Conservation (phyloP, 2,888 invertebrate genomes). For the Latheticus oryzae region DNA sequence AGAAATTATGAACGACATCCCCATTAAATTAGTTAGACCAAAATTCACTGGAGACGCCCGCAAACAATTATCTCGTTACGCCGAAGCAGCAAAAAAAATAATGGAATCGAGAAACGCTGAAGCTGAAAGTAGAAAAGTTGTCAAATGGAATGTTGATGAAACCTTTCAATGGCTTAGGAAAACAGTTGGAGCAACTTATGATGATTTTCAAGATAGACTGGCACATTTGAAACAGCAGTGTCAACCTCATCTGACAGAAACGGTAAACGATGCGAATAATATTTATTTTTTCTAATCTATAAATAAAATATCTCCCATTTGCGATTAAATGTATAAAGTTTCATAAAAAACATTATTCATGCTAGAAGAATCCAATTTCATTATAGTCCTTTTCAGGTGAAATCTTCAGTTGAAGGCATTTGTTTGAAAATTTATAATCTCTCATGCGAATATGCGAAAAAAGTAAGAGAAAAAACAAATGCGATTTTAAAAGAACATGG, state of each 20-base stretch:
- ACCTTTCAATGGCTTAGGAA: slow-evolving; percentile 95
- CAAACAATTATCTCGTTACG: slow-evolving; percentile 86
- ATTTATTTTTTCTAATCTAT: slow-evolving; percentile 3
- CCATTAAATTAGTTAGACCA: slow-evolving; percentile 93
- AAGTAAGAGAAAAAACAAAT: slow-evolving; percentile 88
- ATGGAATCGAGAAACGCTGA: slow-evolving; percentile 94
- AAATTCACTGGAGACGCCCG: slow-evolving; percentile 96
- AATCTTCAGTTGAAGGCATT: slow-evolving; percentile 93
- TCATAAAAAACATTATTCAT: not conserved
- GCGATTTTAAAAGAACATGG: slow-evolving; percentile 89
- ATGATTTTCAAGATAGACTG: slow-evolving; percentile 90
- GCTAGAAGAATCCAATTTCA: not conserved
- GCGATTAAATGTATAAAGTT: not conserved
- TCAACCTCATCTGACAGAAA: slow-evolving; percentile 94
- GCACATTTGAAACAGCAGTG: slow-evolving; percentile 94
- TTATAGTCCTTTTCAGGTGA: slow-evolving; percentile 69
- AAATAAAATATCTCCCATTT: slow-evolving; percentile 11
- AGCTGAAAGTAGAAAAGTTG: slow-evolving; percentile 94
- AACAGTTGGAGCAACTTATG: slow-evolving; percentile 93
- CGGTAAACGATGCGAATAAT: slow-evolving; percentile 66
- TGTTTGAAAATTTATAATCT: slow-evolving; percentile 93
- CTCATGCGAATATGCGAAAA: slow-evolving; percentile 91
- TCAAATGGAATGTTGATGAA: slow-evolving; percentile 98
- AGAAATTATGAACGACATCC: slow-evolving; percentile 98
- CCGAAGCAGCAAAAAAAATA: slow-evolving; percentile 96